Evolutionary conservation across 2,113 vertebrate species (phyloP), one percentile per base, ranked within the genome.

Genomic region (Campylomormyrus numenius): DNA sequence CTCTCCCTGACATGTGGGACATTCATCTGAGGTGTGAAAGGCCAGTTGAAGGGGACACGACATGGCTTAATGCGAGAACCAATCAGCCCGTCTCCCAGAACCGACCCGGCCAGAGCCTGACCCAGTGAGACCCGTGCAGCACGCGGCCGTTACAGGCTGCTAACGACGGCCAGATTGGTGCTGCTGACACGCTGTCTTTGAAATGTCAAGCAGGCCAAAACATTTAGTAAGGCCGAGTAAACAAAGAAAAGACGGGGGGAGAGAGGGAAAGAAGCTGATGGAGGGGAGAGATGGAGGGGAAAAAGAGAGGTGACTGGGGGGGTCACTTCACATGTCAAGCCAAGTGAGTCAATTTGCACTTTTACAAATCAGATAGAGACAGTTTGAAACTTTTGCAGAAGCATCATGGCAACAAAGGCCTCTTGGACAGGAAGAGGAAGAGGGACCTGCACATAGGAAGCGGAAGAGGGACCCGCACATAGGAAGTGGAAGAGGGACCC

Each of bases 121-220:
- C 95, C 96, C 96, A 97, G 96, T 95, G 96, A 94, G 95, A 95
- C 95, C 96, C 94, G 95, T 95, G 95, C 96, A 95, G 96, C 96
- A 96, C 96, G 95, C 95, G 96, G 97, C 97, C 96, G 98, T 97
- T 97, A 98, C 94, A 95, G 95, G 94, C 94, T 74, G 94, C 96
- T 97, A 96, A 96, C 96, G 97, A 97, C 96, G 96, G 96, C 95
- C 96, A 97, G 97, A 97, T 97, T 96, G 97, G 96, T 95, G 95
- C 95, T 96, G 96, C 96, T 97, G 97, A 97, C 97, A 97, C 95
- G 94, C 96, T 97, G 97, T 98, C 97, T 97, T 96, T 96, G 97
- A 97, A 97, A 97, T 95, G 96, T 97, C 96, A 96, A 96, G 96
- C 94, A 94, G 96, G 94, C 96, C 97, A 97, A 97, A 97, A 95